These are phyloP conservation scores for Phalacrocorax pelagicus DNA, from an alignment of 2,113 vertebrate genomes.

Conservation along the genomic window DNA sequence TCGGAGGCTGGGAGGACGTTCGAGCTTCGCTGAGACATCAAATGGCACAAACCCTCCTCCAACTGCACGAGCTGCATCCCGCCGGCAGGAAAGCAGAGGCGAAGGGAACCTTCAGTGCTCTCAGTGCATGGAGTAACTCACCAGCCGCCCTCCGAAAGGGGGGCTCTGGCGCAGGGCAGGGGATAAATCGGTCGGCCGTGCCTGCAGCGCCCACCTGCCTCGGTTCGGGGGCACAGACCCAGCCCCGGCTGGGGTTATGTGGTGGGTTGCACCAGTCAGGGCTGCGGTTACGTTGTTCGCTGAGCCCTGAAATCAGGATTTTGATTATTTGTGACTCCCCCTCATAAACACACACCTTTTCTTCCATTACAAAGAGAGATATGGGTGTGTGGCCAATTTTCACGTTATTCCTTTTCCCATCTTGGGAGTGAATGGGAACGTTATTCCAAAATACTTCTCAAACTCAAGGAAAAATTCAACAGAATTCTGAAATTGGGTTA, in stretches of 20 bases:
- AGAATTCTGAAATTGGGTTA: neutral
- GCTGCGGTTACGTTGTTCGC: accelerated
- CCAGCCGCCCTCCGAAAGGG: accelerated
- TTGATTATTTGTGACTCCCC: neutral
- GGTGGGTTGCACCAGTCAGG: neutral
- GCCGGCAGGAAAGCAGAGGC: neutral
- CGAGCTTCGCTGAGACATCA: neutral
- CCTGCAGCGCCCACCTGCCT: accelerated
- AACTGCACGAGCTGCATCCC: neutral
- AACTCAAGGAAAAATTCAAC: neutral
- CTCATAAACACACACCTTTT: neutral
- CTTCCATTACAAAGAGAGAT: neutral
- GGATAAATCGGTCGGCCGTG: neutral
- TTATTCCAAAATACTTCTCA: neutral
- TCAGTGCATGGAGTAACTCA: neutral
- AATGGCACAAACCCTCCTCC: neutral
- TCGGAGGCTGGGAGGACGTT: neutral
- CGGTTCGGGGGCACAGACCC: accelerated
- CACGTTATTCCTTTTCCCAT: neutral
- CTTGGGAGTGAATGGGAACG: neutral
- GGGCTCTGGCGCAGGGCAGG: accelerated
- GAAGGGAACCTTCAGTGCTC: neutral
- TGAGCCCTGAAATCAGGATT: neutral
- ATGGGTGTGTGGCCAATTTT: neutral
- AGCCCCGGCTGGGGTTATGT: neutral